A percentile compares a stretch with the other conserved stretches of the same genome.
Conservation (phyloP, 2,113 vertebrate species). For the Pandion haliaetus region DNA sequence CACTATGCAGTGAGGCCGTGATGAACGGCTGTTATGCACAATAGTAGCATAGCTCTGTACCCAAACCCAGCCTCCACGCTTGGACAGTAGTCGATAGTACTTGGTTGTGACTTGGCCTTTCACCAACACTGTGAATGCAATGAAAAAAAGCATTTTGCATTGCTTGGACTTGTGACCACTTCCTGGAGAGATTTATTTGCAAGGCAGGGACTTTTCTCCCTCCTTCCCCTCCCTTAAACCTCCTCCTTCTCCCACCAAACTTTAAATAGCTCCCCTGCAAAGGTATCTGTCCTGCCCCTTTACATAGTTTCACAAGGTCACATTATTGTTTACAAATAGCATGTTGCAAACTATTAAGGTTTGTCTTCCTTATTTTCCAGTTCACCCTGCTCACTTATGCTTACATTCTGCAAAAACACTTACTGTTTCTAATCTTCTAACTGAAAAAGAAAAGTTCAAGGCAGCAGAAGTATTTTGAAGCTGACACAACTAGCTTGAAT, state of each 20-base stretch:
- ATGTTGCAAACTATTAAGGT: not conserved
- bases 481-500: not conserved
- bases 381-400: not conserved
- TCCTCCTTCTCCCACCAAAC: not conserved
- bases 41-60: conserved; percentile 95
- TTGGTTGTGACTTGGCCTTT: conserved; percentile 96
- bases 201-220: not conserved
- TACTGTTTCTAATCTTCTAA: not conserved
- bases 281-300: not conserved
- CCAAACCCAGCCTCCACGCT: conserved; percentile 95
- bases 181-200: not conserved
- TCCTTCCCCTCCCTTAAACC: not conserved
- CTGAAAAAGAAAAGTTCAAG: not conserved
- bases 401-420: not conserved
- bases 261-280: not conserved
- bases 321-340: not conserved
- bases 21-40: conserved; percentile 94
- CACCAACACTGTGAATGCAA: conserved; percentile 82
- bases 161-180: not conserved
- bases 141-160: not conserved
- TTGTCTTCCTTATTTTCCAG: not conserved
- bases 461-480: not conserved
- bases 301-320: not conserved
- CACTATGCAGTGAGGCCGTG: conserved; percentile 95
- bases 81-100: conserved; percentile 91